Percentiles rank a stretch among this genome's conserved stretches.
These are phyloP conservation scores for Parasteatoda tepidariorum DNA, from an alignment of 1,140 invertebrate genomes.

Conservation along the genomic window DNA sequence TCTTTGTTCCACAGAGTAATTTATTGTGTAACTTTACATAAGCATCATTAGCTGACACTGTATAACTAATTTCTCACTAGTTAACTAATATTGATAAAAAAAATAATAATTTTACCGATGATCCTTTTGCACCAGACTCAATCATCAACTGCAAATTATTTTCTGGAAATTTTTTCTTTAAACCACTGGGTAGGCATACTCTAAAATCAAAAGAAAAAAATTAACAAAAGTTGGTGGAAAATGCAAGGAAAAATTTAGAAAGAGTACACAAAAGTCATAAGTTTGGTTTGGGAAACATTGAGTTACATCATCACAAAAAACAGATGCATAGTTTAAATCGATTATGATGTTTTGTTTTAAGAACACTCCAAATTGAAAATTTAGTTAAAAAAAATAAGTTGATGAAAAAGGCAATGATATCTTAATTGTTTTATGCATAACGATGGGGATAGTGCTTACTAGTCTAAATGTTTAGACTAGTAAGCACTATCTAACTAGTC, in stretches of 20 bases:
- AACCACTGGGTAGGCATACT: conserved; percentile 80
- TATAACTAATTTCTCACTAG: too few species aligned
- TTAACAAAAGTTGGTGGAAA: too few species aligned
- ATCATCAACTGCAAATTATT: conserved; percentile 99
- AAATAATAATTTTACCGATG: conserved; percentile 72
- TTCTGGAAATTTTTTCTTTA: conserved; percentile 87
- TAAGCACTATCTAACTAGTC: too few species aligned
- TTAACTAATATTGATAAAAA: too few species aligned
- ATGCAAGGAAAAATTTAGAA: too few species aligned
- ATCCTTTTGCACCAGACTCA: conserved; percentile 97
- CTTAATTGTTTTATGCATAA: background rate
- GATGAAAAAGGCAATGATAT: background rate
- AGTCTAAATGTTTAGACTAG: too few species aligned
- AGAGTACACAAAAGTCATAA: too few species aligned
- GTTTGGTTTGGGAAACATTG: too few species aligned
- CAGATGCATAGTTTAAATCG: background rate
- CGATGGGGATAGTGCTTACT: too few species aligned
- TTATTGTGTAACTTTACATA: too few species aligned
- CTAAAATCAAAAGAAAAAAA: conserved; percentile 64
- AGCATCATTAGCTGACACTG: too few species aligned
- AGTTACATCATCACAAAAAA: background rate
- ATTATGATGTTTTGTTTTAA: background rate
- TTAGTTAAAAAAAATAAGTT: background rate
- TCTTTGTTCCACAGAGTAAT: too few species aligned
- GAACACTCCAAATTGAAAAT: background rate